Conservation (phyloP, 2,888 invertebrate genomes). For the Orthosia gracilis region DNA sequence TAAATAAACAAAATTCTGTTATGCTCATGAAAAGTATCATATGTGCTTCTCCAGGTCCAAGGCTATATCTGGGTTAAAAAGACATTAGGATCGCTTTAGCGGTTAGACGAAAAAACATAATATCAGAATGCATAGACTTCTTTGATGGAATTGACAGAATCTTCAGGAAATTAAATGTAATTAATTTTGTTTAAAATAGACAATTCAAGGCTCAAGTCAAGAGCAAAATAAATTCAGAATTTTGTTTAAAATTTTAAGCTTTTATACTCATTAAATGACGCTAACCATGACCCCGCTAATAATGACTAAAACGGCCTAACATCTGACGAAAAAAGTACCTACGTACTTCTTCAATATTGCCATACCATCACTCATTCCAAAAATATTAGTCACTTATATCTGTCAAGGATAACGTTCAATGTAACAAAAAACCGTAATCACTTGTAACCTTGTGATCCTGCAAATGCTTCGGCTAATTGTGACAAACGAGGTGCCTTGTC, state of each 20-base stretch:
- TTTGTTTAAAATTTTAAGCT: neutral
- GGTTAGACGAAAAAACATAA: no score
- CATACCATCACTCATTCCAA: conserved; percentile 16
- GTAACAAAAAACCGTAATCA: conserved; percentile 46
- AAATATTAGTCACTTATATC: conserved; percentile 18
- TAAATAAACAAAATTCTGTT: no score
- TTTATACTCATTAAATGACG: conserved; percentile 15
- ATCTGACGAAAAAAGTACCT: conserved; percentile 6
- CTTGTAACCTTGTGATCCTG: conserved; percentile 58
- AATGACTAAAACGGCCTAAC: conserved; percentile 13
- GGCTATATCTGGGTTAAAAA: no score
- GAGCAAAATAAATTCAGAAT: neutral
- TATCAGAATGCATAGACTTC: no score
- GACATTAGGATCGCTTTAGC: no score
- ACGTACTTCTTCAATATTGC: neutral
- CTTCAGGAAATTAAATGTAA: neutral
- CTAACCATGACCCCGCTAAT: conserved; percentile 8
- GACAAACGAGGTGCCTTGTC: conserved; percentile 63
- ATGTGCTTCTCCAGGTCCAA: no score
- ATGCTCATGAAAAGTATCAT: no score
- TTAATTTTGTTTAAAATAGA: neutral
- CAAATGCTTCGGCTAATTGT: conserved; percentile 62
- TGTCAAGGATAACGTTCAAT: conserved; percentile 55
- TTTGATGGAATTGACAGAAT: neutral
- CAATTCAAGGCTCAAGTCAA: conserved; percentile 15